Percentiles rank a stretch among this genome's conserved stretches.
Evolutionary conservation across 2,888 invertebrate species (phyloP).

Genomic region (Prostheceraeus crozeri): DNA sequence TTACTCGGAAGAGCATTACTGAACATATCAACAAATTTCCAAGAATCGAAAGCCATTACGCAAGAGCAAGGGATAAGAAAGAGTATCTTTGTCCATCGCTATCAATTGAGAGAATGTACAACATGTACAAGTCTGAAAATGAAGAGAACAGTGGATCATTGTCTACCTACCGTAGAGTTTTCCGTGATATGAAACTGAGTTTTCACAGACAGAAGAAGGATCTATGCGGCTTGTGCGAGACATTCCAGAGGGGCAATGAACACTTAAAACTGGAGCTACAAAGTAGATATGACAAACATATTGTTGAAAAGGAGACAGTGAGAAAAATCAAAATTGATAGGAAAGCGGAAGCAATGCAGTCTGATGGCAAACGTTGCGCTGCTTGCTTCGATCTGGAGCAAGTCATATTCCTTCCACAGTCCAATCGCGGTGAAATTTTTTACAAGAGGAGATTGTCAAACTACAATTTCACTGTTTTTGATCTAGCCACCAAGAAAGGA

Average conservation of each 20-base stretch:
- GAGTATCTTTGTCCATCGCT: no score
- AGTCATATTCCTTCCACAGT: conserved; percentile 1
- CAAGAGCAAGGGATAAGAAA: no score
- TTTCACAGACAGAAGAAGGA: conserved; percentile 3
- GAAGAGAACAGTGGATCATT: no score
- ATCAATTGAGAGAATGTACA: no score
- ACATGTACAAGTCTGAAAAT: no score
- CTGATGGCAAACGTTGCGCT: background rate
- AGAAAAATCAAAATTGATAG: conserved; percentile 14
- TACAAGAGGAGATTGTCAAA: conserved; percentile 12
- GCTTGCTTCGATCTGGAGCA: background rate
- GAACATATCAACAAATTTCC: conserved; percentile 6
- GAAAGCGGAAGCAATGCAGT: background rate
- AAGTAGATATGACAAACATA: conserved; percentile 4
- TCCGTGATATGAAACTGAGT: conserved; percentile 1
- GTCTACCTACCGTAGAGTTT: conserved; percentile 1
- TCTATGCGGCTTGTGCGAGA: conserved; percentile 1
- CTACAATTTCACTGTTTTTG: background rate
- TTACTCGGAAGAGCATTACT: background rate
- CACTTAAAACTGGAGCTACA: background rate
- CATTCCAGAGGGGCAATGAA: background rate
- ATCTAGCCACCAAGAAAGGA: background rate
- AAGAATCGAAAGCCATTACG: background rate
- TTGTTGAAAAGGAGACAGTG: conserved; percentile 5
- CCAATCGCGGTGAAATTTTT: background rate